Base-by-base conservation (phyloP, 2,888 invertebrate species). In the Oligia latruncula region DNA sequence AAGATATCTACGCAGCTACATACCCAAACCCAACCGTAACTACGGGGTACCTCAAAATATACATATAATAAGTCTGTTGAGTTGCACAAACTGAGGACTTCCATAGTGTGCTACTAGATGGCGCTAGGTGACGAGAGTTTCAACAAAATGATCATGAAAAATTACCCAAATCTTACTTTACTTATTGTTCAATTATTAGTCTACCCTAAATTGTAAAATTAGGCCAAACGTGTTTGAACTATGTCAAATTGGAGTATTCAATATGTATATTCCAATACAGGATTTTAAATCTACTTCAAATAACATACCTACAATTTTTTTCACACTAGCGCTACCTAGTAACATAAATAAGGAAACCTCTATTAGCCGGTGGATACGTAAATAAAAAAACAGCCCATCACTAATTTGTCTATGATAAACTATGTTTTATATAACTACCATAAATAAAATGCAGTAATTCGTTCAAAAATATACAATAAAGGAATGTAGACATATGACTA, bases 351-450 rank as follows among this genome's bases (percentile, higher is more conserved):
- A 73, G 77, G 81, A 82, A 81, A 83, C 80, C 88, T 84, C 85
- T 86, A 89, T 85, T 90, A 90, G 90, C 88, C 86, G 75, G 89
- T 89, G 87, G 86, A 82, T 89, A 90, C 79, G 84, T 81, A 85
- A 87, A 85, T 78, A 81, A 88, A 92, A 93, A 94, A 95, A 94
- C 95, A 96, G 95, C 95, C 95, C 95, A 93, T 93, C 89, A 92
- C 95, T 95, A 95, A 92, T 90, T 92, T 91, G 90, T 93, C 95
- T 95, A 95, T 93, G 92, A 92, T 88, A 88, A 88, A 89, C 84
- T 90, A 93, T 93, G 92, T 92, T 90, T 90, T 92, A 88, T 87
- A 81, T 78, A 88, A 89, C 85, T 80, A 89, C 90, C 93, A 95
- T 94, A 92, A 94, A 94, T 93, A 92, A 93, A 93, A 95, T 93